Evolutionary conservation across 2,888 invertebrate genomes (phyloP), one percentile per base, ranked within the genome.

Genomic region (Platynereis dumerilii): DNA sequence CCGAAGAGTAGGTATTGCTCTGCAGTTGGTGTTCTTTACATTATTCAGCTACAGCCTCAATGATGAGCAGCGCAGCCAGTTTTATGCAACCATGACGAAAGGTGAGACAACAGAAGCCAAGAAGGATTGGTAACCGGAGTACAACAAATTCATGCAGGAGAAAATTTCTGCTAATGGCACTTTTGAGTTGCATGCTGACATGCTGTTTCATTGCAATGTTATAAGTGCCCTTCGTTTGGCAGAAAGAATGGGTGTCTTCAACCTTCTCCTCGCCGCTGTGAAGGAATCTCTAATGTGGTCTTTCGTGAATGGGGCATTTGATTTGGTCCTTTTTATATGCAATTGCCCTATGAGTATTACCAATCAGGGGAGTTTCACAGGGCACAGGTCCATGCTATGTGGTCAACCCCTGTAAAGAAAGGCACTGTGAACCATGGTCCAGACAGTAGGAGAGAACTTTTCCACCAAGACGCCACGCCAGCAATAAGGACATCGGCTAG

Each of bases 161-260:
- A 45, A 26, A 22, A 24, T n/a, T 5, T 20, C 20, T 12, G 7
- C 3, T 3, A 52, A 60, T 53, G 60, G 52, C 10, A 70, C 65
- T 17, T 68, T 70, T 60, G 52, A 55, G 12, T 58, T 70, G 0
- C 67, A 70, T 58, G 54, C 57, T 27, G 67, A 70, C n/a, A 63
- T 68, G 26, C 60, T 68, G 67, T 45, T 42, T 12, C 72, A 71
- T n/a, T 70, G 69, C 58, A 68, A 71, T 59, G 64, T 70, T 22
- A 58, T 72, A 10, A 61, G 63, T 20, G 64, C 68, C 2, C 64
- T 71, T 7, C 12, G 60, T 5, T 27, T 69, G 7, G 57, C 70
- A 22, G 72, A 70, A 39, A 55, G 68, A 26, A 48, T 72, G 12
- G 70, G 68, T 57, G 70, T 69, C 2, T 70, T 70, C 55, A 26